Base-by-base conservation (phyloP, 1,140 invertebrate genomes). In the Trichoplusia ni region DNA sequence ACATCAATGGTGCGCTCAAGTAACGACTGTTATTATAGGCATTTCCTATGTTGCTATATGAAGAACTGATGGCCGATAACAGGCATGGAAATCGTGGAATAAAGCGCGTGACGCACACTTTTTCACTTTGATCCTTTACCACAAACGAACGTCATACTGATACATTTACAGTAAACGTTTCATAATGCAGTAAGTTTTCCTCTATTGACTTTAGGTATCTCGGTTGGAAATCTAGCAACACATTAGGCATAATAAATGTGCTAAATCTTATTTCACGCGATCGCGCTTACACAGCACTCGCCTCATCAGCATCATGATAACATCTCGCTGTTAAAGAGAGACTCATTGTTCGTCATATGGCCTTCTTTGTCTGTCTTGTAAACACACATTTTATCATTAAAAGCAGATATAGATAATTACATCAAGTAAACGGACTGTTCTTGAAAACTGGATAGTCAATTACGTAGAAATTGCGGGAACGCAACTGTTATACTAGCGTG, bases 361-460 rank as follows among this genome's bases (percentile, higher is more conserved):
- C 16, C 40, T 38, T 44, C 27, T 42, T 58, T 58, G 54, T 58
- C 14, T 6, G 18, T 42, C 16, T 27, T 2, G 35, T 40, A 42
- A 29, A 4, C 16, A 29, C 14, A 58, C 37, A 42, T 7, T 58
- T 42, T 42, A 42, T 40, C 16, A 18, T 21, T 42, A 42, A 40
- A 25, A 8, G 37, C 23, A 29, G 53, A 29, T 25, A 37, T 25
- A 27, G 23, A 58, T 42, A 31, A 44, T 44, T 11, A 29, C 18
- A 1, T 11, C 7, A 18, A 18, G 14, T 44, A 29, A 58, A 58
- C n/a, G 38, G n/a, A 9, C 6, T 4, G 19, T 27, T 58, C 31
- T 27, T 42, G 14, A 42, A 29, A 58, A 58, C 54, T 31, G 38
- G 54, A 38, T 42, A 44, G 38, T 9, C 14, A 13, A 42, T 58